Evolutionary conservation across 2,113 vertebrate species (phyloP).

Genomic region (Copsychus sechellarum): DNA sequence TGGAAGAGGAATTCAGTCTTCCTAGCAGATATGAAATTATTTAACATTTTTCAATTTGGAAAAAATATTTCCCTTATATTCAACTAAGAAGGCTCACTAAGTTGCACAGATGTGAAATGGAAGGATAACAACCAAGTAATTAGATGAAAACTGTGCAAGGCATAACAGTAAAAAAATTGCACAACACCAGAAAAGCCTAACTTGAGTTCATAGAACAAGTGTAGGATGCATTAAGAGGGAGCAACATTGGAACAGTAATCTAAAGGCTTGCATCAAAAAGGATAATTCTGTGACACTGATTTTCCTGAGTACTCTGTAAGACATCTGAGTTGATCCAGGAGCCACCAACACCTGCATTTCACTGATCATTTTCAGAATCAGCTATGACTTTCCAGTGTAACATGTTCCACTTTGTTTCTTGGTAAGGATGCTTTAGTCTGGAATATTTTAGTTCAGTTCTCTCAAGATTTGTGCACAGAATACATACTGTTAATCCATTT

Average conservation of each 20-base stretch:
- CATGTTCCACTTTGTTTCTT: background rate
- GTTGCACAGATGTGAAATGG: background rate
- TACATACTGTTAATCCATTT: constrained; percentile 35
- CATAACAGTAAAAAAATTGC: background rate
- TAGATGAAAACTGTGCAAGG: background rate
- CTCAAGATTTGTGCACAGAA: background rate
- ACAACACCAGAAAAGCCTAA: background rate
- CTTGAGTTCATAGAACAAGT: background rate
- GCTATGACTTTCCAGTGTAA: background rate
- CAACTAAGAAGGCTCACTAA: background rate
- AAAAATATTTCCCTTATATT: background rate
- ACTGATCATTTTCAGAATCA: background rate
- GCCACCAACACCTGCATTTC: background rate
- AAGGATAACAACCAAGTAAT: background rate
- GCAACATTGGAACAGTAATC: background rate
- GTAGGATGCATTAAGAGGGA: background rate
- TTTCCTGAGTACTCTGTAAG: background rate
- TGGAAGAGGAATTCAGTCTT: constrained; percentile 9
- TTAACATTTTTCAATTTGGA: background rate
- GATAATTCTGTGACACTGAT: background rate
- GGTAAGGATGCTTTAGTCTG: background rate
- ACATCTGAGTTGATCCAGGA: background rate
- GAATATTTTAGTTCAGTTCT: background rate
- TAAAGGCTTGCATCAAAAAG: background rate
- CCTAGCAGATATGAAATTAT: background rate